Conservation (phyloP, 2,888 invertebrate genomes). For the Cephus pulcher region DNA sequence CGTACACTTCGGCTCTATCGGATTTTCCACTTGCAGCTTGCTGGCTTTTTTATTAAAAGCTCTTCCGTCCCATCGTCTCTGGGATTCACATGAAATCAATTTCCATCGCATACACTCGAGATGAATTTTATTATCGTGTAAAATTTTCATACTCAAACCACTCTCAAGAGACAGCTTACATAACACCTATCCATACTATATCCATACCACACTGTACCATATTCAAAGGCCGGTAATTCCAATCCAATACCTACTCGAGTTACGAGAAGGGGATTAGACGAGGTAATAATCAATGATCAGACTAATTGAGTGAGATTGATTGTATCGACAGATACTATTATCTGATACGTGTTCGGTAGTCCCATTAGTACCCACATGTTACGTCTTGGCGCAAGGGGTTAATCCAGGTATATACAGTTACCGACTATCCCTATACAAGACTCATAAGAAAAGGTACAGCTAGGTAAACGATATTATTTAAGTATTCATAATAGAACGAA, state of each 20-base stretch:
- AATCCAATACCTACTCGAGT: neutral
- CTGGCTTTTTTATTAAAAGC: conserved; percentile 53
- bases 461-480: neutral
- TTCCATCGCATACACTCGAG: neutral
- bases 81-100: conserved; percentile 3
- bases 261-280: conserved; percentile 33
- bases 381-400: neutral
- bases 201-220: neutral
- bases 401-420: neutral
- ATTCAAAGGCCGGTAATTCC: neutral
- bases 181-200: neutral
- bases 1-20: conserved; percentile 54
- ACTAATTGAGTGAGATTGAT: conserved; percentile 66
- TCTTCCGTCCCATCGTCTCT: conserved; percentile 28
- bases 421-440: neutral
- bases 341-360: neutral
- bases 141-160: neutral
- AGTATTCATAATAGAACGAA: neutral
- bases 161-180: neutral
- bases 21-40: conserved; percentile 55
- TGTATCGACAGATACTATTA: conserved; percentile 52
- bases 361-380: conserved; percentile 16
- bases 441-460: neutral
- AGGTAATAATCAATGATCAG: conserved; percentile 65
- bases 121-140: neutral